Conservation (phyloP, 2,888 invertebrate genomes). For the Sarcophaga caerulescens region DNA sequence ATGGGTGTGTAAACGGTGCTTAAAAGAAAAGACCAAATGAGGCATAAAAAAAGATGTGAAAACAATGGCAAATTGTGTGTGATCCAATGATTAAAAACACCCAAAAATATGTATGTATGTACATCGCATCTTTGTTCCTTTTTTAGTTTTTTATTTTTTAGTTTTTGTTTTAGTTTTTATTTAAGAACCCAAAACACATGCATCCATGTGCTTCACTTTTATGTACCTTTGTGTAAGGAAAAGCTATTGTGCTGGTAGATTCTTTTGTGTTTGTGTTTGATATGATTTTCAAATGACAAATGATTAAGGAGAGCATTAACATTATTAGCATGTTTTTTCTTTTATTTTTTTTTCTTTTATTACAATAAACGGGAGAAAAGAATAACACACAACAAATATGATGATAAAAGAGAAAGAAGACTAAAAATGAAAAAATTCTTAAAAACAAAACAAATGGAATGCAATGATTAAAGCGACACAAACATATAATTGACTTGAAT, state of each 20-base stretch:
- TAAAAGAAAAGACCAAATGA: background rate
- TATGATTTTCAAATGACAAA: constrained; percentile 50
- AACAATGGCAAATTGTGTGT: constrained; percentile 4
- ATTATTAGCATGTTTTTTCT: constrained; percentile 14
- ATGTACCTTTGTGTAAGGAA: background rate
- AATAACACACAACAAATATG: constrained; percentile 35
- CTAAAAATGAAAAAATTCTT: background rate
- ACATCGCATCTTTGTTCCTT: background rate
- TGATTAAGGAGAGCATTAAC: constrained; percentile 38
- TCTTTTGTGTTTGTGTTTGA: background rate
- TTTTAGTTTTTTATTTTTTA: background rate
- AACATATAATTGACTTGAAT: constrained; percentile 1
- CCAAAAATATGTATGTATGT: constrained; percentile 30
- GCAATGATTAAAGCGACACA: constrained; percentile 13
- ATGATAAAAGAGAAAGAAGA: background rate
- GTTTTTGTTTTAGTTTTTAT: constrained; percentile 53
- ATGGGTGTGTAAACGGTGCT: constrained; percentile 34
- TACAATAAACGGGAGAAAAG: constrained; percentile 25
- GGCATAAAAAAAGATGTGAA: background rate
- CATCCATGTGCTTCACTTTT: too few relatives aligned
- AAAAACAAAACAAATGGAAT: constrained; percentile 36
- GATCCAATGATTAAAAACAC: constrained; percentile 47
- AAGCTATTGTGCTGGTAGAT: constrained; percentile 32
- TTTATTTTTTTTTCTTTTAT: background rate
- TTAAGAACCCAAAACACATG: constrained; percentile 29